Base-by-base conservation (phyloP, 2,113 vertebrate species). In the Meles meles region DNA sequence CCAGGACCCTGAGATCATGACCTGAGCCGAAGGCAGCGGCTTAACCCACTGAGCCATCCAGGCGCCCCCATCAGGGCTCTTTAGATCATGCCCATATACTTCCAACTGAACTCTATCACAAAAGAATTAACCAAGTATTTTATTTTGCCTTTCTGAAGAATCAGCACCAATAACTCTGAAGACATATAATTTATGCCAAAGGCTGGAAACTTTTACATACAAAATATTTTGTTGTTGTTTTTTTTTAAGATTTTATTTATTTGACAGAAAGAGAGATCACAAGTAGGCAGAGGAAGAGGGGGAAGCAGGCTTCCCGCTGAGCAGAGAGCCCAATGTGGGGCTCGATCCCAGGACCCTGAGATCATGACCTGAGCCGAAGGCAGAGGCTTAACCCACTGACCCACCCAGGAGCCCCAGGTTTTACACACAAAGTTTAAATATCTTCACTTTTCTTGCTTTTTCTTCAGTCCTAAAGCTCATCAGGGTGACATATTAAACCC, bases 71-170 rank as follows among this genome's bases (percentile, higher is more conserved):
- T 80, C n/a, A 55, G 42, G 59, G 85, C 42, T 84, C 57, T 80
- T 94, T 27, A 83, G 44, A 63, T 23, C 29, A 67, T 34, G 76
- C 21, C 27, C 55, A 92, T 82, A 83, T 88, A 96, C 21, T 74
- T 27, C 8, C 42, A 96, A 93, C 34, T 82, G 77, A 96, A 94
- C 14, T 71, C 59, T 86, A 91, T 18, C 44, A 96, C 23, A 59
- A 59, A 65, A 97, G 21, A 87, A 72, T 77, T 71, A 95, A 92
- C 55, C 14, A 90, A 82, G 27, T 80, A 85, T 47, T 93, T 83
- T 88, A 93, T 83, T 94, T 94, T 67, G 94, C 34, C 18, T 65
- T 96, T 87, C 83, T 94, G 84, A 93, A 96, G 47, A 89, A 86
- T 90, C 17, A 86, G 29, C 79, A 93, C 15, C 47, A 82, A 34